phyloP scores from a whole-genome alignment of 2,797 vertebrate genomes.

The Sphenopsis melanotis region DNA sequence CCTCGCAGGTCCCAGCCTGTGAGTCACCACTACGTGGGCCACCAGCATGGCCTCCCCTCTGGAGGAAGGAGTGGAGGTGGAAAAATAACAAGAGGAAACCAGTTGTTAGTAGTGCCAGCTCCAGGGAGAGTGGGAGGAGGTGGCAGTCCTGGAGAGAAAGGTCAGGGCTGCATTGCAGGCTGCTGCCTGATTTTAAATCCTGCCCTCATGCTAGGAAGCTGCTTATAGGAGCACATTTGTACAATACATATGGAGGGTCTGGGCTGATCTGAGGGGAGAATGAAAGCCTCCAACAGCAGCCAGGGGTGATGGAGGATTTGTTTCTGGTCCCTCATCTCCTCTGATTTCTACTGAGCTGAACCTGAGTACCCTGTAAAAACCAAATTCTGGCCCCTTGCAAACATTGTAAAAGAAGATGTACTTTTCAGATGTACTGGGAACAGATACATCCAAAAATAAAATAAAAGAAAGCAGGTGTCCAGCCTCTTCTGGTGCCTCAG shows the following conservation, averaged over 20 bases:
- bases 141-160: constrained; percentile 35
- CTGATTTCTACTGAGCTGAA: background rate
- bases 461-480: background rate
- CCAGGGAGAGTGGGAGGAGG: constrained; percentile 23
- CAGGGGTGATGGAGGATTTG: background rate
- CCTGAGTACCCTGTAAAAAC: background rate
- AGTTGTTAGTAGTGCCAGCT: constrained; percentile 37
- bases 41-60: constrained; percentile 40
- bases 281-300: background rate
- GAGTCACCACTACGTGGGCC: constrained; percentile 35
- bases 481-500: background rate
- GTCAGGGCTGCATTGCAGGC: background rate
- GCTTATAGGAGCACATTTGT: fast-evolving
- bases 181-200: background rate
- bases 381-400: background rate
- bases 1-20: constrained; percentile 19
- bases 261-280: background rate
- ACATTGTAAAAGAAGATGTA: background rate
- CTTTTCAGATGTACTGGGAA: background rate
- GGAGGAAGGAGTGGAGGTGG: constrained; percentile 33
- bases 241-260: background rate
- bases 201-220: background rate
- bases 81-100: constrained; percentile 57
- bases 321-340: background rate
- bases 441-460: background rate